Evolutionary conservation across 1,140 invertebrate species (phyloP).

Genomic region (Achroia grisella): DNA sequence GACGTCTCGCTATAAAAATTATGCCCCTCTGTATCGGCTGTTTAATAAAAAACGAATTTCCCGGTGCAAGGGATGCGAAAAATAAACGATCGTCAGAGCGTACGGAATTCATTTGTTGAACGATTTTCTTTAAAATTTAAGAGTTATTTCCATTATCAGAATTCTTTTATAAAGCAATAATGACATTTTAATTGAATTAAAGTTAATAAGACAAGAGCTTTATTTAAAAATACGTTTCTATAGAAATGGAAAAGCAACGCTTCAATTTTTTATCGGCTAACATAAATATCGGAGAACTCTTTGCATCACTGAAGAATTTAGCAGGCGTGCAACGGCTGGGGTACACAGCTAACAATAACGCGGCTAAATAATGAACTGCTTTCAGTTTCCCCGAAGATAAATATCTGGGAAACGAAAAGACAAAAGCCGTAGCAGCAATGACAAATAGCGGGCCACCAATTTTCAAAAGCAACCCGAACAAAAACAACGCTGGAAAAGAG

Average conservation of each 20-base stretch:
- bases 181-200: neutral
- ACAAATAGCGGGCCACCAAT: constrained; percentile 16
- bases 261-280: neutral
- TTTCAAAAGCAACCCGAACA: constrained; percentile 10
- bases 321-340: neutral
- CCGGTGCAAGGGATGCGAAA: neutral
- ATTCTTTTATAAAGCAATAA: too few species aligned
- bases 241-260: neutral
- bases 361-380: constrained; percentile 17
- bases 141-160: too few species aligned
- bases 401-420: constrained; percentile 18
- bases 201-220: neutral
- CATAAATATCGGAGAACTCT: neutral
- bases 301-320: neutral
- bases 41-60: constrained; percentile 2
- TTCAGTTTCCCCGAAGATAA: constrained; percentile 13
- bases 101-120: too few species aligned
- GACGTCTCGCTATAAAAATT: constrained; percentile 47
- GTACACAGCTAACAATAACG: constrained; percentile 11
- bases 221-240: neutral
- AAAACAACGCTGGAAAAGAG: constrained; percentile 7
- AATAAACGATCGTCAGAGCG: neutral
- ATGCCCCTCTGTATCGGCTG: constrained; percentile 13
- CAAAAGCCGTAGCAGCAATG: constrained; percentile 16
- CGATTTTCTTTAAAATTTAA: neutral